Conservation (phyloP, 1,140 invertebrate genomes). For the Drosophila willistoni region DNA sequence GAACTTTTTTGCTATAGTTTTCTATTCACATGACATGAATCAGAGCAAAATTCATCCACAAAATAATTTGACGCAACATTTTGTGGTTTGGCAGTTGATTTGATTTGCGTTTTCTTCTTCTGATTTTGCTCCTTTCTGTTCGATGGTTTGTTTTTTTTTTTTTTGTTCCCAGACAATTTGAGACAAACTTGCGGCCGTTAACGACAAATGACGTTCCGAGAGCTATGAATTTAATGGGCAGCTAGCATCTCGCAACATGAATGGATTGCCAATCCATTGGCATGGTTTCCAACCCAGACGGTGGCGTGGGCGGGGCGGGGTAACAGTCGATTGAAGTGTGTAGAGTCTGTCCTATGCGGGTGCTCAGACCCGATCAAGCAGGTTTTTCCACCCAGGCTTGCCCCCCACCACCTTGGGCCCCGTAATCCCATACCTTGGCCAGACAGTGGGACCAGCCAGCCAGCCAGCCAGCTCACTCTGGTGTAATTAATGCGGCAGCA, state of each 20-base stretch:
- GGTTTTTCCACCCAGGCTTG: slow-evolving; percentile 43
- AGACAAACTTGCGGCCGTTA: slow-evolving; percentile 65
- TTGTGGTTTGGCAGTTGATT: slow-evolving; percentile 39
- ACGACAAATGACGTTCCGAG: slow-evolving; percentile 77
- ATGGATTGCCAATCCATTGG: slow-evolving; percentile 38
- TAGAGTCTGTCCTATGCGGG: slow-evolving; percentile 60
- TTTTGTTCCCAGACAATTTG: slow-evolving; percentile 33
- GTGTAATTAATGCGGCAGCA: slow-evolving; percentile 80
- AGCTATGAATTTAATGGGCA: slow-evolving; percentile 72
- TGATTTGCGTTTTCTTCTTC: slow-evolving; percentile 25
- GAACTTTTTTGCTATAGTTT: no score
- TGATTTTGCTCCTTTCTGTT: not conserved
- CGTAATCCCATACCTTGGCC: not conserved
- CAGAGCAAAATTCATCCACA: not conserved
- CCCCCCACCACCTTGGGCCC: not conserved
- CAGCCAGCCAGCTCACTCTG: slow-evolving; percentile 37
- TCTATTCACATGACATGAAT: not conserved
- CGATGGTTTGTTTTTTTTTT: not conserved
- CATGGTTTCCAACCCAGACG: slow-evolving; percentile 12
- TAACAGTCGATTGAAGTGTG: not conserved
- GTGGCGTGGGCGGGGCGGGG: no score
- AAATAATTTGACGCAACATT: slow-evolving; percentile 27
- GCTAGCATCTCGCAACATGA: slow-evolving; percentile 51
- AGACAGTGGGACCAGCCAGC: not conserved
- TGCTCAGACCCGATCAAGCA: slow-evolving; percentile 62